Conservation (phyloP, 2,797 vertebrate species). For the Strix occidentalis region DNA sequence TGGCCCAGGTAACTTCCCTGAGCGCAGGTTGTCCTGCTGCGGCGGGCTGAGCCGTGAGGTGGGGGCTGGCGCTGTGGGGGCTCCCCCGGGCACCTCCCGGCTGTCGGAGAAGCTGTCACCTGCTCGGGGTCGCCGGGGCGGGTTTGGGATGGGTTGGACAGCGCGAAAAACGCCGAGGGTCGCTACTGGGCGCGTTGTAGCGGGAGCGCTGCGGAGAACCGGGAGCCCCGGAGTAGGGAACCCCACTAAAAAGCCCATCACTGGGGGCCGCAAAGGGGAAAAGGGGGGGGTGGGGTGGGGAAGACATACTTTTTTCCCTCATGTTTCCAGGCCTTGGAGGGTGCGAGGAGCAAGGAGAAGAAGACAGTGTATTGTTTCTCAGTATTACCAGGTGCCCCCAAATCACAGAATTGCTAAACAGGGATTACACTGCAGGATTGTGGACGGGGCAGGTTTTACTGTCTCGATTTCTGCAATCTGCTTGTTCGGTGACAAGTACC, state of each 20-base stretch:
- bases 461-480: not conserved
- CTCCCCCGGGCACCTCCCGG: not conserved
- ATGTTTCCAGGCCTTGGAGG: not conserved
- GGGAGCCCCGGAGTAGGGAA: not conserved
- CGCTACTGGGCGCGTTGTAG: not conserved
- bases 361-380: not conserved
- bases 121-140: not conserved
- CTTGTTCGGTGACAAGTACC: not conserved
- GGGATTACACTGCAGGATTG: slow-evolving; percentile 27
- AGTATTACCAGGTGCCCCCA: not conserved
- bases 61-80: not conserved
- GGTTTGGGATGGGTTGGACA: not conserved
- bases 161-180: not conserved
- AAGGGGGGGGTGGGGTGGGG: not conserved
- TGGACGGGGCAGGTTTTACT: not conserved
- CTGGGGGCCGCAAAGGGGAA: not conserved
- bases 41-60: not conserved
- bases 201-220: not conserved
- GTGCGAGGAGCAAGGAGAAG: not conserved
- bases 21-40: not conserved
- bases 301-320: too few species aligned
- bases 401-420: not conserved
- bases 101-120: not conserved
- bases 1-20: not conserved
- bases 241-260: not conserved